These are phyloP conservation scores for Epizoanthus rinbou DNA, from an alignment of 92 coral and sea anemone species.

Conservation along the genomic window DNA sequence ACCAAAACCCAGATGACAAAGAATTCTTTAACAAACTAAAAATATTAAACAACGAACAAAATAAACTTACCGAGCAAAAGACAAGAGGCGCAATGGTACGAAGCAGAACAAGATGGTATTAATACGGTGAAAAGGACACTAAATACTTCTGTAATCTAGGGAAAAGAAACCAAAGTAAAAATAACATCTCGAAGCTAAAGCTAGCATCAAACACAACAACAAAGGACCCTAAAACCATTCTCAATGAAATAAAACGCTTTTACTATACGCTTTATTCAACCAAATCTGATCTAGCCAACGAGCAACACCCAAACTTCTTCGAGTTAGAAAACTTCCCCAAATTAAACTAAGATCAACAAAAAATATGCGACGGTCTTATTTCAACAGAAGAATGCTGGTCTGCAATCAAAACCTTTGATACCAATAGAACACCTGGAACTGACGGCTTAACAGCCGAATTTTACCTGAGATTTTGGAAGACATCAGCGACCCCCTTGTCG, in stretches of 20 bases:
- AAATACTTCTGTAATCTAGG: slow-evolving; percentile 42
- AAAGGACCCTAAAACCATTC: slow-evolving; percentile 30
- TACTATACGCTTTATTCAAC: slow-evolving; percentile 29
- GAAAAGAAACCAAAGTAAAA: slow-evolving; percentile 45
- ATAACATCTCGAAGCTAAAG: slow-evolving; percentile 38
- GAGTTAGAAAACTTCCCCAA: slow-evolving; percentile 4
- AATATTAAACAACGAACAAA: slow-evolving; percentile 36
- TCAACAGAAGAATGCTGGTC: not conserved
- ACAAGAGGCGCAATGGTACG: slow-evolving; percentile 42
- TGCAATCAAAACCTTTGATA: not conserved
- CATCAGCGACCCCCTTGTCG: slow-evolving; percentile 23
- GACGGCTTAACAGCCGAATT: slow-evolving; percentile 12
- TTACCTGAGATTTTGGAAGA: slow-evolving; percentile 15
- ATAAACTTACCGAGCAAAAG: slow-evolving; percentile 35
- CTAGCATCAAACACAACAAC: not conserved
- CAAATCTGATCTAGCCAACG: not conserved
- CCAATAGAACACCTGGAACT: slow-evolving; percentile 16
- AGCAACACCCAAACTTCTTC: not conserved
- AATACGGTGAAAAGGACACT: slow-evolving; percentile 41
- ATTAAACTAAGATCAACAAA: not conserved
- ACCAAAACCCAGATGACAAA: slow-evolving; percentile 6
- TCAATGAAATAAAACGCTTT: slow-evolving; percentile 31
- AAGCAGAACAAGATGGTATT: slow-evolving; percentile 42
- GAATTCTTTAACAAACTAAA: not conserved
- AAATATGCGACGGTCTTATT: slow-evolving; percentile 15